These are phyloP conservation scores for Antrozous pallidus DNA, from an alignment of 2,797 vertebrate species.

Conservation along the genomic window DNA sequence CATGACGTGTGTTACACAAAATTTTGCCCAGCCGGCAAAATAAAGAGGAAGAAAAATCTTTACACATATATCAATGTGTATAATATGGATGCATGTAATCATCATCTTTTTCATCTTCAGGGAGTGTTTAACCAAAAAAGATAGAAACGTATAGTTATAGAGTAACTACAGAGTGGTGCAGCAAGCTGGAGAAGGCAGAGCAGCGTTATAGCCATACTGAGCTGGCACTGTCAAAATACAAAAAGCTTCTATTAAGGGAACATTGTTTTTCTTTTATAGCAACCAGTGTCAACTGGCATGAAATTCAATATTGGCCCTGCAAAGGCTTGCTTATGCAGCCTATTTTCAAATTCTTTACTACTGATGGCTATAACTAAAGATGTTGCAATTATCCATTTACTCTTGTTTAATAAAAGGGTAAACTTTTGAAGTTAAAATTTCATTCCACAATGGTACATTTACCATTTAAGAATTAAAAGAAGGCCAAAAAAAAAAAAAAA, in stretches of 20 bases:
- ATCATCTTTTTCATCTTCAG: conserved; percentile 43
- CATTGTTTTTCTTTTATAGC: conserved; percentile 12
- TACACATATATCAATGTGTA: conserved; percentile 17
- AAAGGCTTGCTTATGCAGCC: not conserved
- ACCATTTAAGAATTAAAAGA: conserved; percentile 69
- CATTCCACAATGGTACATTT: conserved; percentile 69
- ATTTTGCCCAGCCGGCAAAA: conserved; percentile 60
- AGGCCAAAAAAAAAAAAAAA: not conserved
- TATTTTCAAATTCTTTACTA: conserved; percentile 50
- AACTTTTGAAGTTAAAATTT: conserved; percentile 67
- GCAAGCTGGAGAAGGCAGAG: conserved; percentile 71
- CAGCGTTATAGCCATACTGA: conserved; percentile 60
- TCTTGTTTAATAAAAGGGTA: conserved; percentile 57
- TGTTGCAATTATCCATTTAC: conserved; percentile 35
- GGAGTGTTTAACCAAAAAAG: conserved; percentile 65
- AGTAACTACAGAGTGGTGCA: conserved; percentile 56
- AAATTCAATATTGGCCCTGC: conserved; percentile 46
- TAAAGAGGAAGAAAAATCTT: conserved; percentile 57
- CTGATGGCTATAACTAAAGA: conserved; percentile 20
- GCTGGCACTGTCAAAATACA: conserved; percentile 33
- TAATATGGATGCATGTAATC: conserved; percentile 24
- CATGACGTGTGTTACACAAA: conserved; percentile 38
- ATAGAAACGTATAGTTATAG: conserved; percentile 45
- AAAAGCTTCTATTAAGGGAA: not conserved
- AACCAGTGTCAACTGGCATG: not conserved